Conservation (phyloP, 2,113 vertebrate species). For the Agapornis roseicollis region DNA sequence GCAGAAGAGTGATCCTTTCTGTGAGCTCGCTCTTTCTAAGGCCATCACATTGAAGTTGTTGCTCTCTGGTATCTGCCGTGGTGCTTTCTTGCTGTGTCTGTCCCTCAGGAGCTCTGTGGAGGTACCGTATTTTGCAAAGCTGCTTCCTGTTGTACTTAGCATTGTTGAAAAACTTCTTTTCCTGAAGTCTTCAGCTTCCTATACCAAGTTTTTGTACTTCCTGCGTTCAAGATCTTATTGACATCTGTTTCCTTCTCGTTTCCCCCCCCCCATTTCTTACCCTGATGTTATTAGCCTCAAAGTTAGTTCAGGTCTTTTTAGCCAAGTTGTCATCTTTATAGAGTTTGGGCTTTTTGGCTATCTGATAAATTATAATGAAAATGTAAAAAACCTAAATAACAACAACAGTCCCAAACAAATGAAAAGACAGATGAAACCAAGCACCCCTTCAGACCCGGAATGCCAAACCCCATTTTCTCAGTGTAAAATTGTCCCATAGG, state of each 20-base stretch:
- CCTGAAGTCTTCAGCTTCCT: conserved; percentile 18
- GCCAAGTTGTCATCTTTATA: not conserved
- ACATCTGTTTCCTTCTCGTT: conserved; percentile 52
- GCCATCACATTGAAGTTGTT: not conserved
- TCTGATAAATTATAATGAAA: not conserved
- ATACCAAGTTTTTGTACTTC: not conserved
- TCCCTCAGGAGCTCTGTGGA: rapidly evolving
- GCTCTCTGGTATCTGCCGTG: not conserved
- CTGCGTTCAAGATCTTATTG: not conserved
- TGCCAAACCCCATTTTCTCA: not conserved
- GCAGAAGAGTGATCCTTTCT: not conserved
- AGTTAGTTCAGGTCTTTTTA: not conserved
- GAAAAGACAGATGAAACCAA: not conserved
- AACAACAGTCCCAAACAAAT: not conserved
- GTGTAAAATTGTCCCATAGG: rapidly evolving
- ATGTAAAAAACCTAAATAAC: not conserved
- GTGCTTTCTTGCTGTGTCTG: not conserved
- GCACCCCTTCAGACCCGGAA: not conserved
- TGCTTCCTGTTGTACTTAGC: conserved; percentile 6
- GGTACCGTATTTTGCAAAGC: rapidly evolving
- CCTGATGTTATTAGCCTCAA: not conserved
- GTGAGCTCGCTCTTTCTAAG: rapidly evolving
- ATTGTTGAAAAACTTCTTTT: not conserved
- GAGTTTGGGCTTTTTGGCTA: not conserved
- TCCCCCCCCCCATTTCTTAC: not conserved